Evolutionary conservation across 2,888 invertebrate genomes (phyloP), one percentile per base, ranked within the genome.

Genomic region (Trissonchulus sp.): DNA sequence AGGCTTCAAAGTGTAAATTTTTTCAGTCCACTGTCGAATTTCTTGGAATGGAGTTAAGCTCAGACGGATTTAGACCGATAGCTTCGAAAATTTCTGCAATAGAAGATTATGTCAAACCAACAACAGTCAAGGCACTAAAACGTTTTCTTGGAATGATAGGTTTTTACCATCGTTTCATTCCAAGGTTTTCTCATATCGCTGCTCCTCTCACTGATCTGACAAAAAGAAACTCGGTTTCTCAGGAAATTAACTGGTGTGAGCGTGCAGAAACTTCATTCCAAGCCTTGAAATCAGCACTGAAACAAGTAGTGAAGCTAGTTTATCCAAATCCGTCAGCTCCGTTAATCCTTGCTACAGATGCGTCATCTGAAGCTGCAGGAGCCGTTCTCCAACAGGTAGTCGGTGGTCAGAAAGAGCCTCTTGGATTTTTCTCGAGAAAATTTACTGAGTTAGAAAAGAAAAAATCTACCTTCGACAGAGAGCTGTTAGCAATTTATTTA

Each of bases 171-270:
- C 36, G 71, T 33, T 69, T 69, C 37, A 36, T 69, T 8, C 71
- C 71, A 15, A 2, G 36, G n/a, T 69, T 31, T 36, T 69, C 71
- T 35, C 71, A 69, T 34, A 31, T 36, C 8, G 71, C 71, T n/a
- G 71, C 71, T n/a, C 71, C 71, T 23, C 34, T 69, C n/a, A 69
- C 71, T 36, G 71, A 69, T 69, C 36, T 31, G 15, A 69, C 71
- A 34, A 36, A 36, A n/a, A n/a, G n/a, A n/a, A n/a, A n/a, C n/a
- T n/a, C n/a, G n/a, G n/a, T n/a, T n/a, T n/a, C n/a, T n/a, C n/a
- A n/a, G n/a, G n/a, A n/a, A n/a, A n/a, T n/a, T n/a, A n/a, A n/a
- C n/a, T n/a, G n/a, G n/a, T n/a, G n/a, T n/a, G n/a, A n/a, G n/a
- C n/a, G n/a, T n/a, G n/a, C n/a, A n/a, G n/a, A n/a, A n/a, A n/a